A percentile compares a stretch with the other conserved stretches of the same genome.
Conservation (phyloP, 2,113 vertebrate species). For the Mungos mungo region DNA sequence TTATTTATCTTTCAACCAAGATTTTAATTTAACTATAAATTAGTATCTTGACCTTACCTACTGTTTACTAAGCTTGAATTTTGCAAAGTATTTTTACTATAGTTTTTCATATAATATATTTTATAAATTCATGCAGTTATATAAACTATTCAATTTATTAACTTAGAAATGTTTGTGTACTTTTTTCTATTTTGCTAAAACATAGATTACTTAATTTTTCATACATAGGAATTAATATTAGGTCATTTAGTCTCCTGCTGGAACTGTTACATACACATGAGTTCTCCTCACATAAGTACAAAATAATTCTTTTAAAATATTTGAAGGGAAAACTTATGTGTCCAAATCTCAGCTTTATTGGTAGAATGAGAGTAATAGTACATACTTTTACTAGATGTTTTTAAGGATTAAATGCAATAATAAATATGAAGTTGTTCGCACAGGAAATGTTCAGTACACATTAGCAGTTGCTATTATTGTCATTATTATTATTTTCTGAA, state of each 20-base stretch:
- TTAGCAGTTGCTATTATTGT: neutral
- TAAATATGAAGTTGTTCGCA: neutral
- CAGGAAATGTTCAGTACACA: neutral
- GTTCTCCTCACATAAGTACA: neutral
- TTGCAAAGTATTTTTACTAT: neutral
- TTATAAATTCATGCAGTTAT: constrained; percentile 6
- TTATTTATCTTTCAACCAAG: neutral
- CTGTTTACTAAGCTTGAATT: neutral
- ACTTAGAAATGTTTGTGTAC: neutral
- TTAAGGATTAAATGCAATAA: neutral
- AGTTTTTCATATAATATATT: neutral
- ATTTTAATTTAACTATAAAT: constrained; percentile 25
- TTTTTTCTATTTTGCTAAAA: constrained; percentile 12
- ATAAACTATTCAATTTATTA: neutral
- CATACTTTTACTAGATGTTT: neutral
- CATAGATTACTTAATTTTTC: constrained; percentile 2
- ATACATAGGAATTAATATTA: constrained; percentile 18
- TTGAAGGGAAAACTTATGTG: neutral
- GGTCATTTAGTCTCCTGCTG: neutral
- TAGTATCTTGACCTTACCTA: constrained; percentile 28
- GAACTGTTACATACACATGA: neutral
- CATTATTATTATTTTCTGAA: constrained; percentile 17
- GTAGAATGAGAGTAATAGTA: neutral
- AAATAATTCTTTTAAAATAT: neutral
- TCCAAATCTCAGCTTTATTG: neutral